Evolutionary conservation across 2,797 vertebrate species (phyloP), one percentile per base, ranked within the genome.

Genomic region (Alfaro cultratus): DNA sequence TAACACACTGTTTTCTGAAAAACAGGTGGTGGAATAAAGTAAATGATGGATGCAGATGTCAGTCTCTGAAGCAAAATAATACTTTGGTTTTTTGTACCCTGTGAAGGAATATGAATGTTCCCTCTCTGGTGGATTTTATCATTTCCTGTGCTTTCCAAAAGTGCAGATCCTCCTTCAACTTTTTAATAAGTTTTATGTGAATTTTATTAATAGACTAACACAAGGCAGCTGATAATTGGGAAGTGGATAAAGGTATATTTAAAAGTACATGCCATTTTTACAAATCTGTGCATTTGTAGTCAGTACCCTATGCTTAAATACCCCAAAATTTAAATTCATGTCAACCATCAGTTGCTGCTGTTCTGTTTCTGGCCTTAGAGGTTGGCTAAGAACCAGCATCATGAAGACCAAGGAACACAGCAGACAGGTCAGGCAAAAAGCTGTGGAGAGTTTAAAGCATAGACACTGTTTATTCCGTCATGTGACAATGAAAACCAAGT

Each of bases 1-100:
- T 64, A 62, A 79, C 26, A 57, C 8, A 43, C 79, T 26, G 43
- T 64, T 77, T 78, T 45, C 64, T 29, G 46, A 31, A 82, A 67
- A 39, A 64, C 41, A 55, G 10, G 62, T 43, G 67, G 67, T 43
- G 21, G 67, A 43, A 43, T 67, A 26, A 70, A 70, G 39, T 43
- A 70, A 70, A 70, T n/a, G 39, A 43, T n/a, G 2, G 67, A 26
- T 70, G 67, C 39, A 70, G 39, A 45, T 74, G 39, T 71, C 49
- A 74, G 34, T 34, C 2, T 67, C 36, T 77, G 51, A 49, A 46
- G 12, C 11, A 21, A 60, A 73, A 60, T n/a, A 36, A 62, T 39
- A 18, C 47, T 62, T 73, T 45, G 60, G 34, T 71, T 39, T 21
- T 13, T 16, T 68, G n/a, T 41, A 41, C 13, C 39, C 49, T 67